phyloP scores from a whole-genome alignment of 2,888 invertebrate genomes.

The Zhuqinia jingwanae region DNA sequence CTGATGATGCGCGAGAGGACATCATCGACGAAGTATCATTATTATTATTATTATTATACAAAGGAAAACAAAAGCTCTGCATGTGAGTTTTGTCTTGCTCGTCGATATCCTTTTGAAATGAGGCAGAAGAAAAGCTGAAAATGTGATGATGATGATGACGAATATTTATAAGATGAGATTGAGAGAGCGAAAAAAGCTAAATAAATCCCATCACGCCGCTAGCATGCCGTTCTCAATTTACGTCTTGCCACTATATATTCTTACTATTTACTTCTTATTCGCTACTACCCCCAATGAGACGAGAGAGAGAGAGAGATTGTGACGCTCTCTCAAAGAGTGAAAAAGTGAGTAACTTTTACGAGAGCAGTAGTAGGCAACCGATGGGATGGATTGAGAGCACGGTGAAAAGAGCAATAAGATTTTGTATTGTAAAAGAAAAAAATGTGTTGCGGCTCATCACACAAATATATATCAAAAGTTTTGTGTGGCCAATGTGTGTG shows the following conservation, averaged over 20 bases:
- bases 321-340: not conserved
- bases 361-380: not conserved
- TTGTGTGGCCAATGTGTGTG: not conserved
- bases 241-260: not conserved
- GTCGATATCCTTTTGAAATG: slow-evolving; percentile 46
- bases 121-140: slow-evolving; percentile 32
- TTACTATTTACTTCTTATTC: not conserved
- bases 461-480: slow-evolving; percentile 24
- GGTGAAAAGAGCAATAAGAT: slow-evolving; percentile 42
- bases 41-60: too few relatives aligned
- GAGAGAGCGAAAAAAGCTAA: slow-evolving; percentile 54
- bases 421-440: not conserved
- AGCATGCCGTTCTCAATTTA: slow-evolving; percentile 63
- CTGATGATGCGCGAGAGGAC: too few relatives aligned
- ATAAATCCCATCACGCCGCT: slow-evolving; percentile 59
- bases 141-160: slow-evolving; percentile 40
- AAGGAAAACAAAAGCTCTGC: slow-evolving; percentile 68
- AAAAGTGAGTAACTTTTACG: slow-evolving; percentile 35
- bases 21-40: not conserved
- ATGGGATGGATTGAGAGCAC: slow-evolving; percentile 43
- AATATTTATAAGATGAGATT: slow-evolving; percentile 36
- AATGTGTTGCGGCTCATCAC: slow-evolving; percentile 61
- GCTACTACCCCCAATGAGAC: slow-evolving; percentile 54
- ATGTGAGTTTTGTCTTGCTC: slow-evolving; percentile 67
- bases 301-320: too few relatives aligned